Percentiles rank a stretch among this genome's conserved stretches.
Conservation (phyloP, 2,888 invertebrate genomes). For the Pollenia labialis region DNA sequence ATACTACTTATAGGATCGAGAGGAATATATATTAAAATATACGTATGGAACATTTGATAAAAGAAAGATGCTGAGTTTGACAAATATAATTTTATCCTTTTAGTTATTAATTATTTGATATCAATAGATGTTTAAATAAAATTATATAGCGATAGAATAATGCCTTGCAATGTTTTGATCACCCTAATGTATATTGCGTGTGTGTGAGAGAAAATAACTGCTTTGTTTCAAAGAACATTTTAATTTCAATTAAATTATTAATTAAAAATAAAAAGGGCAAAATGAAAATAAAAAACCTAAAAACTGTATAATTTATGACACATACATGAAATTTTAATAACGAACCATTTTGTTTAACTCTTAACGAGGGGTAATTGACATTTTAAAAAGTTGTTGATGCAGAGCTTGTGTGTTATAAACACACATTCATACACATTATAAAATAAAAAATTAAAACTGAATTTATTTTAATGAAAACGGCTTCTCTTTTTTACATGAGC, state of each 20-base stretch:
- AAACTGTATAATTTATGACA: conserved; percentile 11
- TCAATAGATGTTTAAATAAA: too few relatives aligned
- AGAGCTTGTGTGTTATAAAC: neutral
- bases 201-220: neutral
- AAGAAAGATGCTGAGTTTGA: too few relatives aligned
- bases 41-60: too few relatives aligned
- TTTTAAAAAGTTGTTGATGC: conserved; percentile 30
- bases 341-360: conserved; percentile 7
- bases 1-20: too few relatives aligned
- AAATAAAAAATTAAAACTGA: conserved; percentile 5
- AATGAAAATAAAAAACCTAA: neutral
- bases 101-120: too few relatives aligned
- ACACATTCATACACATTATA: neutral
- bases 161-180: too few relatives aligned
- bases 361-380: conserved; percentile 50
- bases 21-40: too few relatives aligned
- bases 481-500: neutral
- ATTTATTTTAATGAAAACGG: conserved; percentile 40
- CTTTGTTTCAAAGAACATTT: neutral
- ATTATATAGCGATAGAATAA: too few relatives aligned
- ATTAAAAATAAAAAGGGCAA: conserved; percentile 16
- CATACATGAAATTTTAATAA: conserved; percentile 21
- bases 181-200: too few relatives aligned
- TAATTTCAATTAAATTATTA: conserved; percentile 13
- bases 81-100: too few relatives aligned